Evolutionary conservation across 2,888 invertebrate species (phyloP).

Genomic region (Dicranocentrus wangi): DNA sequence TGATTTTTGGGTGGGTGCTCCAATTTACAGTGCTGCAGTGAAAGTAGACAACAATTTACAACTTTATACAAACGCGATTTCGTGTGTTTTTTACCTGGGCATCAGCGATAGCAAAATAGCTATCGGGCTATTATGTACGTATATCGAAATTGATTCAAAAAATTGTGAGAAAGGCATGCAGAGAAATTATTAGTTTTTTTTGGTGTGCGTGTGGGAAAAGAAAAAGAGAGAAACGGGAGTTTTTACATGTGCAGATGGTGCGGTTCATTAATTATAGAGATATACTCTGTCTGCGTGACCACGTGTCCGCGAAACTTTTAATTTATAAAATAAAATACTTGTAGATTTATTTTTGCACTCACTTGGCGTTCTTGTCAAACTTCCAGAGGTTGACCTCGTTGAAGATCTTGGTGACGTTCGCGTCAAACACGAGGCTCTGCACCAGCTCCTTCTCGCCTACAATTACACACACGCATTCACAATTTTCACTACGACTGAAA

Average conservation of each 20-base stretch:
- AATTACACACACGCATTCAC: too few relatives aligned
- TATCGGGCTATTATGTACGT: slow-evolving; percentile 86
- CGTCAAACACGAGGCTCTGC: slow-evolving; percentile 89
- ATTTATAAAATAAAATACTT: too few relatives aligned
- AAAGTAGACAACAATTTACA: background rate
- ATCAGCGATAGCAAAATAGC: slow-evolving; percentile 93
- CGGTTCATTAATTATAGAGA: background rate
- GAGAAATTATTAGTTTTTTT: slow-evolving; percentile 40
- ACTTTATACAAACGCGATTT: background rate
- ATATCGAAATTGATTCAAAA: slow-evolving; percentile 73
- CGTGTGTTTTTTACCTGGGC: slow-evolving; percentile 84
- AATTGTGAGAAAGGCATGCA: slow-evolving; percentile 22
- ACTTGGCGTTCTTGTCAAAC: slow-evolving; percentile 70
- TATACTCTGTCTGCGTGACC: too few relatives aligned
- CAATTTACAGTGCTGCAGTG: background rate
- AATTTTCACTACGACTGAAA: too few relatives aligned
- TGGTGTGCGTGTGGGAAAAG: slow-evolving; percentile 4
- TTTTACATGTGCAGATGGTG: background rate
- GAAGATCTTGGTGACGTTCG: slow-evolving; percentile 90
- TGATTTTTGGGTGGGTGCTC: background rate
- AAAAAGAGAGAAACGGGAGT: slow-evolving; percentile 15
- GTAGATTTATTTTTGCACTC: slow-evolving; percentile 34
- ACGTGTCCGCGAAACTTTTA: too few relatives aligned
- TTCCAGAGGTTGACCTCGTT: slow-evolving; percentile 76
- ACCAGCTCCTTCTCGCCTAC: slow-evolving; percentile 89